Percentiles rank a stretch among this genome's conserved stretches.
These are phyloP conservation scores for Hemibagrus wyckioides DNA, from an alignment of 2,113 vertebrate species.

Conservation along the genomic window DNA sequence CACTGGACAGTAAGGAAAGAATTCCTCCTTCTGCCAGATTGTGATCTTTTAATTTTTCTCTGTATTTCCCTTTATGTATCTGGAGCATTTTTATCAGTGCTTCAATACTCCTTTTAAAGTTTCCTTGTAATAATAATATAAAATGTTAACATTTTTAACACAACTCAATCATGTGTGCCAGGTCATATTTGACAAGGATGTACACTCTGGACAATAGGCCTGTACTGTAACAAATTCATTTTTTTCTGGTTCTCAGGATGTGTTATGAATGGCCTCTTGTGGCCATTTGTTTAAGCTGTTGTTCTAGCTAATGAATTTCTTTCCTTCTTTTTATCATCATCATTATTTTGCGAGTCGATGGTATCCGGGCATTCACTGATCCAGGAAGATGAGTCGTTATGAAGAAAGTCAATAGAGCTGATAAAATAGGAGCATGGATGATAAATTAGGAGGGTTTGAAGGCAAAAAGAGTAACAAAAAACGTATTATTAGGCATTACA, in stretches of 20 bases:
- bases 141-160: not conserved
- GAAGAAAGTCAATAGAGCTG: too few species aligned
- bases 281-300: not conserved
- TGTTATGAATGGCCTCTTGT: not conserved
- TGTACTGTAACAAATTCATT: not conserved
- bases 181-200: not conserved
- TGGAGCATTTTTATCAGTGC: not conserved
- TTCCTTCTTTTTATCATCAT: not conserved
- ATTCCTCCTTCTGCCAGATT: slow-evolving; percentile 56
- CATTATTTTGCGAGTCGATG: not conserved
- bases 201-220: not conserved
- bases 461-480: too few species aligned
- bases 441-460: too few species aligned
- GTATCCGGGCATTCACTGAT: too few species aligned
- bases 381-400: too few species aligned
- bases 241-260: not conserved
- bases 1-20: slow-evolving; percentile 53
- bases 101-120: not conserved
- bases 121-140: not conserved
- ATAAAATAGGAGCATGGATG: too few species aligned
- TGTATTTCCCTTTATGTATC: not conserved
- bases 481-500: too few species aligned
- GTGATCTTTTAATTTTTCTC: not conserved
- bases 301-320: not conserved
- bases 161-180: not conserved